These are phyloP conservation scores for Centropus bengalensis DNA, from an alignment of 2,113 vertebrate species.

Conservation along the genomic window DNA sequence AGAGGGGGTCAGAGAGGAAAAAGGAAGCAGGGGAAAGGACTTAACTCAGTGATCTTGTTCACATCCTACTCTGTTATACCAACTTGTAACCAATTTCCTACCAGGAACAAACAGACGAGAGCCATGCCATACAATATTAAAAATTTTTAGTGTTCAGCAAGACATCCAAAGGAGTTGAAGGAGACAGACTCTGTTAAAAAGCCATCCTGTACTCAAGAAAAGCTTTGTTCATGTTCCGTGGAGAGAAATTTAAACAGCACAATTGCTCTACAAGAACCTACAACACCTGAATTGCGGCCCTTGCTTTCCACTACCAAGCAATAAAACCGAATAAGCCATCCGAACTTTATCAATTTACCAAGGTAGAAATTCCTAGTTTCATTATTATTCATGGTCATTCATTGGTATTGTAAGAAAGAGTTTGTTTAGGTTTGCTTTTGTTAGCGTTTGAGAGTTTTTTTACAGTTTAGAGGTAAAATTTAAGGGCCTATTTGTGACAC, in stretches of 20 bases:
- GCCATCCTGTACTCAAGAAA: neutral
- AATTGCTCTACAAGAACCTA: neutral
- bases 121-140: neutral
- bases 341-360: neutral
- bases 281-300: neutral
- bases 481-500: neutral
- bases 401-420: neutral
- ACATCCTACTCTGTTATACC: neutral
- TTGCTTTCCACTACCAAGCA: neutral
- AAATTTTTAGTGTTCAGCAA: rapidly evolving
- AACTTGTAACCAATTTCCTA: neutral
- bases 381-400: neutral
- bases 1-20: neutral
- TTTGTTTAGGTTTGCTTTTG: neutral
- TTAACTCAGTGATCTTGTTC: neutral
- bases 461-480: neutral
- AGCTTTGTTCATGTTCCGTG: neutral
- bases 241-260: neutral
- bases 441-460: neutral
- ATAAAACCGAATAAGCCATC: neutral
- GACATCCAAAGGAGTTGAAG: neutral
- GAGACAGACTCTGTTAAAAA: neutral
- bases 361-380: neutral
- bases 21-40: neutral
- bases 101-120: neutral